Evolutionary conservation across 2,888 invertebrate species (phyloP).

Genomic region (Chymomyza fuscimana): DNA sequence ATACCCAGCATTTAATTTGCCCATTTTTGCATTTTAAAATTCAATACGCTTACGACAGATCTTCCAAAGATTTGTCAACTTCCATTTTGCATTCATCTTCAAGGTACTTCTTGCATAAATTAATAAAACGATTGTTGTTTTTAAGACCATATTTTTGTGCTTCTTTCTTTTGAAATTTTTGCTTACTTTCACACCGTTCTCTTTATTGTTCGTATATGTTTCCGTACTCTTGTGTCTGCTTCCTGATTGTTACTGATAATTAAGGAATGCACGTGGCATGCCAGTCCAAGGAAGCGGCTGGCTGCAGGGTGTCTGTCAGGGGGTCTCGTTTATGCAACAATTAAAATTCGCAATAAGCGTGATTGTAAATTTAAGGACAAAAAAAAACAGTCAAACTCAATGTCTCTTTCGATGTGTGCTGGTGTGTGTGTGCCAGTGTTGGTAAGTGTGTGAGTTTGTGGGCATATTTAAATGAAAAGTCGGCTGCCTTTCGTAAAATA

Average conservation of each 20-base stretch:
- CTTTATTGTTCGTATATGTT: background rate
- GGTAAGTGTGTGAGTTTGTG: background rate
- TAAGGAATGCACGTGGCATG: conserved; percentile 37
- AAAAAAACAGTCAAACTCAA: conserved; percentile 29
- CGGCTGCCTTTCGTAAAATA: conserved; percentile 51
- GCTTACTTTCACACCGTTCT: background rate
- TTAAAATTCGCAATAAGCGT: conserved; percentile 65
- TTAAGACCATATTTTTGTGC: background rate
- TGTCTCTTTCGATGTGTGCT: background rate
- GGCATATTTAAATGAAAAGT: conserved; percentile 5
- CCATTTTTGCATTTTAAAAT: too few relatives aligned
- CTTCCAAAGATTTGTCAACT: background rate
- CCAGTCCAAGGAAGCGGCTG: conserved; percentile 1
- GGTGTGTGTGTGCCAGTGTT: background rate
- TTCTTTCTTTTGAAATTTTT: background rate
- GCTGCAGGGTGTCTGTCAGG: background rate
- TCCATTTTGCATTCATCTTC: background rate
- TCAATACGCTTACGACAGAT: background rate
- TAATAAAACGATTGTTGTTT: background rate
- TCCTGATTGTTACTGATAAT: conserved; percentile 62
- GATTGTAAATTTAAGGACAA: conserved; percentile 72
- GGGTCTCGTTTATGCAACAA: conserved; percentile 65
- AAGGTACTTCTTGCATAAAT: background rate
- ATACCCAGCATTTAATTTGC: too few relatives aligned
- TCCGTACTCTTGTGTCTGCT: background rate